Evolutionary conservation across 2,113 vertebrate species (phyloP), one percentile per base, ranked within the genome.

Genomic region (Mobula hypostoma): DNA sequence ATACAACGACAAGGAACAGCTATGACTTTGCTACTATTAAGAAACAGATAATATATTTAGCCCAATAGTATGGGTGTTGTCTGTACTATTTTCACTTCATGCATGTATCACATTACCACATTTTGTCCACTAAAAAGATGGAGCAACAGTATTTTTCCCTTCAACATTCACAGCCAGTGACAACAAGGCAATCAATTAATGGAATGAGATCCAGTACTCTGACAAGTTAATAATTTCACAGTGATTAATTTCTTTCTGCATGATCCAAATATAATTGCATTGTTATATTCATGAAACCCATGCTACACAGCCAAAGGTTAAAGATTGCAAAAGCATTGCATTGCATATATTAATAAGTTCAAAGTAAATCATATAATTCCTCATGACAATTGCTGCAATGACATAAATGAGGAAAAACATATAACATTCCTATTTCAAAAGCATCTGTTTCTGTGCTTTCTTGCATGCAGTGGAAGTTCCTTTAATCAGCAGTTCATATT

Each of bases 251-350:
- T 32, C 4, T 66, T 90, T 66, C 29, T 8, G 85, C 61, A 19
- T 14, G 12, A 61, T 66, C 85, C 85, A 90, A 32, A 66, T 3
- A n/a, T 63, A 32, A 66, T n/a, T n/a, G n/a, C 61, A 90, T 61
- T 29, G n/a, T 90, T 15, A 68, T 32, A 14, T 90, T 58, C 29
- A 63, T 88, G 85, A 88, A 88, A 58, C 12, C 58, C 29, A 66
- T 66, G 29, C 61, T 90, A 90, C 29, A 32, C 61, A 90, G 85
- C 85, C 85, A 90, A 90, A 66, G 85, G 61, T 90, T 90, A 90
- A 85, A 32, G 58, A 90, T 14, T 12, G 66, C 61, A 15, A 87
- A n/a, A n/a, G 56, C 24, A 58, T 66, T 32, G 14, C 58, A 66
- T 19, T 90, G 85, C 61, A 90, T 12, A 32, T 66, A 88, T 66